Conservation (phyloP, 2,113 vertebrate genomes). For the Nothoprocta pentlandii region DNA sequence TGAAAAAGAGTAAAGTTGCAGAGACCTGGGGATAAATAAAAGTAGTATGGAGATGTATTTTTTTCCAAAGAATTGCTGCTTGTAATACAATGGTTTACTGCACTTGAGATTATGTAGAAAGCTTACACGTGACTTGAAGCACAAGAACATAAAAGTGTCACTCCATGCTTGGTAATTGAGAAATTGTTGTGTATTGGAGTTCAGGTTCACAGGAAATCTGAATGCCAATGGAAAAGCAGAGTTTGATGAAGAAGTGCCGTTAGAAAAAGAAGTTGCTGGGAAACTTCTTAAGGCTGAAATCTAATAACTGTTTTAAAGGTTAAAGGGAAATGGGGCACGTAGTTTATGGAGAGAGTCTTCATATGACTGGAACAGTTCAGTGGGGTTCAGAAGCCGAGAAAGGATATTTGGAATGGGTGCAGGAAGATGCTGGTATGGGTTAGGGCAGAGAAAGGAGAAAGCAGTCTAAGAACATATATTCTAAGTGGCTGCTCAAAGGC, state of each 20-base stretch:
- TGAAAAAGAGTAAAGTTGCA: conserved; percentile 10
- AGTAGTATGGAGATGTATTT: background rate
- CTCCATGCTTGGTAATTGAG: background rate
- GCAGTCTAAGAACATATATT: background rate
- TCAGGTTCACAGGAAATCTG: background rate
- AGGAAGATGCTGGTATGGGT: background rate
- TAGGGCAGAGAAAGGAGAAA: background rate
- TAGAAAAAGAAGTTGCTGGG: background rate
- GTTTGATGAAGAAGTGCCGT: background rate
- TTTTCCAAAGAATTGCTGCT: background rate
- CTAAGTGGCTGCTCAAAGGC: background rate
- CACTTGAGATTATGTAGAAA: background rate
- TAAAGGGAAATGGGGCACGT: background rate
- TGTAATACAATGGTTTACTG: background rate
- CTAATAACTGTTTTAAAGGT: background rate
- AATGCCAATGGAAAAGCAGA: background rate
- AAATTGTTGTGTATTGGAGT: background rate
- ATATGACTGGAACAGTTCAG: background rate
- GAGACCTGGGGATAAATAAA: background rate
- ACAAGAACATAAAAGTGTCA: background rate
- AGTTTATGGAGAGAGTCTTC: background rate
- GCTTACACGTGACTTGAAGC: background rate
- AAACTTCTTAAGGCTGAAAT: rapidly evolving
- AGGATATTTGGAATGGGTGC: background rate
- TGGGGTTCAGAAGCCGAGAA: background rate